A percentile compares a stretch with the other conserved stretches of the same genome.
Evolutionary conservation across 2,888 invertebrate genomes (phyloP).

Genomic region (Clanis bilineata): DNA sequence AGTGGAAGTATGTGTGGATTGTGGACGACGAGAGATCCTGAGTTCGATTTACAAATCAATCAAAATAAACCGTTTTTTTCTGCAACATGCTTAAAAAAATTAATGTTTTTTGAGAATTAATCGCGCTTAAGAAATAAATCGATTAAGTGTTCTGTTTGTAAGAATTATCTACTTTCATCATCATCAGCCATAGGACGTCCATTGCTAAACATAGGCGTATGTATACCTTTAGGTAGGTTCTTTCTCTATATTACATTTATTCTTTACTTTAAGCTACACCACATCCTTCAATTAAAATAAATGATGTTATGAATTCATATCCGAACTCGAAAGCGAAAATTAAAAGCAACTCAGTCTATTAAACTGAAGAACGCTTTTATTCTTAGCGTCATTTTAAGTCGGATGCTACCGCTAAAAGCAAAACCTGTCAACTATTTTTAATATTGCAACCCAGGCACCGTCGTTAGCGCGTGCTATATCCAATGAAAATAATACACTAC

Average conservation of each 20-base stretch:
- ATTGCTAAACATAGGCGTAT: no score
- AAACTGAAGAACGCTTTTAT: slow-evolving; percentile 12
- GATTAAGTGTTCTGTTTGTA: no score
- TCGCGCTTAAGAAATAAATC: no score
- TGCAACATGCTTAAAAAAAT: no score
- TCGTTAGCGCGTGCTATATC: slow-evolving; percentile 49
- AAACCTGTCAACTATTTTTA: slow-evolving; percentile 48
- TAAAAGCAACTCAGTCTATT: slow-evolving; percentile 9
- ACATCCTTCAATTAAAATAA: background rate
- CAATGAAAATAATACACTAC: slow-evolving; percentile 55
- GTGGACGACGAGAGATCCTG: no score
- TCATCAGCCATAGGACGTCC: no score
- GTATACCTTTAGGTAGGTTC: background rate
- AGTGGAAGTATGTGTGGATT: no score
- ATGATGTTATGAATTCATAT: background rate
- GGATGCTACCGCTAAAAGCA: slow-evolving; percentile 28
- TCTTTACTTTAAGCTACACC: background rate
- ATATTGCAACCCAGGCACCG: slow-evolving; percentile 41
- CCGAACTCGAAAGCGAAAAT: background rate
- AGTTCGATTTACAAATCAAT: no score
- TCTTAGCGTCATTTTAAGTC: slow-evolving; percentile 22
- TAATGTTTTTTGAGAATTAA: no score
- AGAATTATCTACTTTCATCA: no score
- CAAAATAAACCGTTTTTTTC: no score
- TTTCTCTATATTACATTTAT: background rate